Conservation (phyloP, 2,113 vertebrate species). For the Zosterops borbonicus region DNA sequence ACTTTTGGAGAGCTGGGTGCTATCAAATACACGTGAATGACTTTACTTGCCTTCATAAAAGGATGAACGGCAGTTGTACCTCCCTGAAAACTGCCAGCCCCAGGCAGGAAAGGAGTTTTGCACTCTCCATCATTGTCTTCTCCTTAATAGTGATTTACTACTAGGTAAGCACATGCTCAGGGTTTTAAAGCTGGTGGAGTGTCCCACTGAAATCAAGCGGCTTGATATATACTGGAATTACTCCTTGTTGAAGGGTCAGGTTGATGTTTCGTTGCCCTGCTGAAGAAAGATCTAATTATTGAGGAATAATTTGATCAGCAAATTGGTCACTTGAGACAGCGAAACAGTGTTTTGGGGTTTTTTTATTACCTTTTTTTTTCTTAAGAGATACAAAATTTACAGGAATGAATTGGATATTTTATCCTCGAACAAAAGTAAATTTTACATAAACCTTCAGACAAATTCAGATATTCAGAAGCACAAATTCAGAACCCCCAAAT, state of each 20-base stretch:
- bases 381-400: neutral
- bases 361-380: neutral
- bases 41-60: constrained; percentile 34
- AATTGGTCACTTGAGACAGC: neutral
- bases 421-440: neutral
- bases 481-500: neutral
- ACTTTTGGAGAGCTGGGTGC: neutral
- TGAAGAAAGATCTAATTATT: neutral
- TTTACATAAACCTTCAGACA: neutral
- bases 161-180: neutral
- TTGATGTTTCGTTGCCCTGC: neutral
- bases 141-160: constrained; percentile 38
- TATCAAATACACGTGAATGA: constrained; percentile 22
- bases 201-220: neutral
- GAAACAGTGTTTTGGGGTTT: neutral
- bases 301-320: neutral
- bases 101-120: constrained; percentile 23
- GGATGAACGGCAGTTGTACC: neutral
- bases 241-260: neutral
- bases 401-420: neutral
- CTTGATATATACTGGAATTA: neutral
- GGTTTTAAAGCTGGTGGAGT: neutral
- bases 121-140: neutral
- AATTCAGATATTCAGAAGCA: neutral
- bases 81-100: constrained; percentile 18